Conservation (phyloP, 2,113 vertebrate genomes). For the Oryctolagus cuniculus region mOryCun1.1 NC_091432.1:172549501-172550000, state of each 20-base stretch:
- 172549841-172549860: neutral
- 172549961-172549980: neutral
- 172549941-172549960: neutral
- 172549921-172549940: neutral
- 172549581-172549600: neutral
- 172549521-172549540: neutral
- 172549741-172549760: neutral
- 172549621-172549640: neutral
- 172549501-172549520: neutral
- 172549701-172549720: neutral
- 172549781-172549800: neutral
- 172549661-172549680: neutral
- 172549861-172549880: neutral
- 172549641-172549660: neutral
- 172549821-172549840: neutral
- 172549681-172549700: neutral
- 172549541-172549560: constrained; percentile 2
- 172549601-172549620: neutral
- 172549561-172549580: neutral
- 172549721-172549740: neutral
- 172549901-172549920: neutral
- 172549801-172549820: neutral
- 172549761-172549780: neutral
- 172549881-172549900: neutral
- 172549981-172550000: neutral